Conservation (phyloP, 2,888 invertebrate genomes). For the Melanostoma scalare region DNA sequence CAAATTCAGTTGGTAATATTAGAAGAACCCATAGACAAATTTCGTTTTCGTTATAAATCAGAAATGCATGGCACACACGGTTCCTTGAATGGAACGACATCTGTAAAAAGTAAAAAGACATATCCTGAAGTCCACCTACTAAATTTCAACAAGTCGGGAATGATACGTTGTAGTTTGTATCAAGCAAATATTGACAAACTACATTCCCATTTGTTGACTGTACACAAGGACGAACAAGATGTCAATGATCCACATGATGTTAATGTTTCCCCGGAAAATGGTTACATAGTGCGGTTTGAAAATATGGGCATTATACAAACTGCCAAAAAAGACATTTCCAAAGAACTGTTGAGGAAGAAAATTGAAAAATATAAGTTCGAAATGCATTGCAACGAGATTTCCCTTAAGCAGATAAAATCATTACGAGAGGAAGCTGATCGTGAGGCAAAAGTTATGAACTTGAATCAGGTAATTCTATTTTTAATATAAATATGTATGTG, state of each 20-base stretch:
- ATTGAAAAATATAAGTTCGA: constrained; percentile 81
- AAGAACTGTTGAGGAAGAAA: constrained; percentile 86
- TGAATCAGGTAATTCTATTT: constrained; percentile 85
- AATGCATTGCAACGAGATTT: constrained; percentile 77
- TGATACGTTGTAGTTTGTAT: constrained; percentile 88
- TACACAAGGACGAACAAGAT: constrained; percentile 85
- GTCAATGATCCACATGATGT: constrained; percentile 87
- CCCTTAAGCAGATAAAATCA: constrained; percentile 76
- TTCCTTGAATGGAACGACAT: constrained; percentile 87
- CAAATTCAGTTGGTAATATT: constrained; percentile 84
- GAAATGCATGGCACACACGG: constrained; percentile 95
- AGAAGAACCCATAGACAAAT: constrained; percentile 90
- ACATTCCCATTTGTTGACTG: constrained; percentile 88
- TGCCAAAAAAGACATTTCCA: constrained; percentile 89
- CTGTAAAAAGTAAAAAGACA: constrained; percentile 85
- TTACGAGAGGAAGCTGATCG: constrained; percentile 82
- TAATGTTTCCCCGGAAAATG: constrained; percentile 83
- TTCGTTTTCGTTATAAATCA: constrained; percentile 92
- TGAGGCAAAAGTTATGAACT: constrained; percentile 87
- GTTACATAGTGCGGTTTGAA: constrained; percentile 88
- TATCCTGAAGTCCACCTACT: constrained; percentile 89
- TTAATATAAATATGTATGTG: neutral
- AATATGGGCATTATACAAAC: constrained; percentile 94
- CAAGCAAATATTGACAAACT: constrained; percentile 84
- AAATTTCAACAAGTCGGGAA: constrained; percentile 84